Evolutionary conservation across 2,113 vertebrate species (phyloP).

Genomic region (Tyto alba): DNA sequence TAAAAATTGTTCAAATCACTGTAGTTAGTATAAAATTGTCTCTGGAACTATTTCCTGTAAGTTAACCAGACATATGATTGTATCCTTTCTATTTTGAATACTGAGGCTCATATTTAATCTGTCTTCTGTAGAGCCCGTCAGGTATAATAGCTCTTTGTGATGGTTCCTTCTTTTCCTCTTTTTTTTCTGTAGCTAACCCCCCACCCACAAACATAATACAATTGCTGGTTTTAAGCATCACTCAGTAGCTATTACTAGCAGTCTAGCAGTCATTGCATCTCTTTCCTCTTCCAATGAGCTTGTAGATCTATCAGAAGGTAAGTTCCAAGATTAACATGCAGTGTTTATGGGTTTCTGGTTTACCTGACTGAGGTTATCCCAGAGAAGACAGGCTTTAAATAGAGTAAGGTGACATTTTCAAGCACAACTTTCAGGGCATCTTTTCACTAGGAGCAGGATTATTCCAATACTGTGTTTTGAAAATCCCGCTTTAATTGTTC

Average conservation of each 20-base stretch:
- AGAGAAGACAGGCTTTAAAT: not conserved
- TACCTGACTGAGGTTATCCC: not conserved
- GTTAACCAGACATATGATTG: constrained; percentile 83
- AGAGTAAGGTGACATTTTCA: not conserved
- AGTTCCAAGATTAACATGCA: not conserved
- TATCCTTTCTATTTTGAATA: constrained; percentile 82
- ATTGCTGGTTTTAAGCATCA: constrained; percentile 34
- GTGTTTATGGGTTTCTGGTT: not conserved
- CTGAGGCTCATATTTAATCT: constrained; percentile 74
- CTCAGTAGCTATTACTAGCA: not conserved
- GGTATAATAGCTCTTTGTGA: constrained; percentile 75
- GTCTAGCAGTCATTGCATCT: not conserved
- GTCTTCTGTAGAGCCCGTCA: constrained; percentile 66
- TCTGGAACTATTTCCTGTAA: constrained; percentile 80
- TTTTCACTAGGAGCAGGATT: not conserved
- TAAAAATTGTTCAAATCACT: constrained; percentile 87
- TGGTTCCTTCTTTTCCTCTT: constrained; percentile 57
- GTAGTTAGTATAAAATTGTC: constrained; percentile 87
- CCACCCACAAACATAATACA: constrained; percentile 4
- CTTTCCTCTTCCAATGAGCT: not conserved
- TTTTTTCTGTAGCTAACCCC: constrained; percentile 16
- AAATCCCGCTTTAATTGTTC: not conserved
- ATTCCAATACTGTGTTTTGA: not conserved
- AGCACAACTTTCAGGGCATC: not conserved
- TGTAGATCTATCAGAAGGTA: not conserved